Evolutionary conservation across 2,888 invertebrate genomes (phyloP).

Genomic region (Melitaea athalia): DNA sequence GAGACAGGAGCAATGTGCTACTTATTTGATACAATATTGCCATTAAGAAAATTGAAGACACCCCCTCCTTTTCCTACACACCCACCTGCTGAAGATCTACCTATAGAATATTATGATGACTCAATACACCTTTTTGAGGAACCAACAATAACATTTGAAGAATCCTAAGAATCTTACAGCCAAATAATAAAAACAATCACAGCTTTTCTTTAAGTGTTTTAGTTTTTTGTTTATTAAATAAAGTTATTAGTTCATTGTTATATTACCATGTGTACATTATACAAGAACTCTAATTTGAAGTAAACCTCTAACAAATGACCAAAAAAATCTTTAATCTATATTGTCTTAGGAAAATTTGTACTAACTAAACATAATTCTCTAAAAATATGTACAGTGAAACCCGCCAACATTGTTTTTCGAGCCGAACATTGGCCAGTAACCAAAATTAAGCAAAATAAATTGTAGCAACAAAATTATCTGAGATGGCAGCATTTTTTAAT

Average conservation of each 20-base stretch:
- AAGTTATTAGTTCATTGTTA: neutral
- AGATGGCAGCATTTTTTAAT: too few species aligned
- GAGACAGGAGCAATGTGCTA: conserved; percentile 89
- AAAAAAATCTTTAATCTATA: too few species aligned
- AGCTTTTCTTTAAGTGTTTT: neutral
- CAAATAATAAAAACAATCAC: neutral
- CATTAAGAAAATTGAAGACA: conserved; percentile 79
- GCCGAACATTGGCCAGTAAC: too few species aligned
- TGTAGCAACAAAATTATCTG: too few species aligned
- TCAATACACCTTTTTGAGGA: conserved; percentile 88
- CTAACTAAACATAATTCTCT: too few species aligned
- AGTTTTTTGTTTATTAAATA: neutral
- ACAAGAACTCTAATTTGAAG: too few species aligned
- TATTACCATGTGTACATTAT: neutral
- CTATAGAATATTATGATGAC: conserved; percentile 89
- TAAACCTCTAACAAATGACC: too few species aligned
- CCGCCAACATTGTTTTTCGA: too few species aligned
- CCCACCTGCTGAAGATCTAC: conserved; percentile 83
- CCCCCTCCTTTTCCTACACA: conserved; percentile 92
- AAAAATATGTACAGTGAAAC: too few species aligned
- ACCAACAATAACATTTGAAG: conserved; percentile 86
- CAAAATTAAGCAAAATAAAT: too few species aligned
- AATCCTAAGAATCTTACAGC: conserved; percentile 40
- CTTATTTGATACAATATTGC: conserved; percentile 90
- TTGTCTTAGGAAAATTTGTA: too few species aligned